Percentiles rank a stretch among this genome's conserved stretches.
These are phyloP conservation scores for Heteropelma amictum DNA, from an alignment of 2,888 invertebrate genomes.

Conservation along the genomic window DNA sequence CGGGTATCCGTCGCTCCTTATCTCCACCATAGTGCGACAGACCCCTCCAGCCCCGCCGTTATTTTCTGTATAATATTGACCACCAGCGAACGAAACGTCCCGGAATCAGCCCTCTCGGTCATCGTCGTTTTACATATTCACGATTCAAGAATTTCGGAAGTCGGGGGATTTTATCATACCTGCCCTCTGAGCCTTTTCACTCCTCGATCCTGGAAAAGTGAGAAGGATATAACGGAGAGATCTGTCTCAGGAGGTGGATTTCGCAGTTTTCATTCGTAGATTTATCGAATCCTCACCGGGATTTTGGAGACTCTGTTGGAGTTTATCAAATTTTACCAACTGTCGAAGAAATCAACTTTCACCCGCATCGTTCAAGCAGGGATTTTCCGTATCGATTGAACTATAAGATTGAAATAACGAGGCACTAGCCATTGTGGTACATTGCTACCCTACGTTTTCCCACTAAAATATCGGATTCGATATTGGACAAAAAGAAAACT, in stretches of 20 bases:
- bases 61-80: neutral
- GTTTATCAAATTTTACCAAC: constrained; percentile 5
- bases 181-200: constrained; percentile 7
- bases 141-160: constrained; percentile 36
- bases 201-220: constrained; percentile 8
- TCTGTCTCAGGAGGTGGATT: constrained; percentile 40
- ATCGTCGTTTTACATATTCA: constrained; percentile 4
- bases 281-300: constrained; percentile 17
- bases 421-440: too few species aligned
- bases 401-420: neutral
- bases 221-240: neutral
- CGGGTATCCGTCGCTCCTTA: constrained; percentile 31
- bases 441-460: too few species aligned
- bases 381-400: constrained; percentile 16
- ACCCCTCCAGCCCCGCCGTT: neutral
- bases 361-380: neutral
- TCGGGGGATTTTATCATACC: constrained; percentile 23
- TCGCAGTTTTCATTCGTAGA: constrained; percentile 21
- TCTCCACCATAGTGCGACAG: constrained; percentile 25
- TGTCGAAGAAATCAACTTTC: constrained; percentile 2
- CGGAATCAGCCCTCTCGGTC: constrained; percentile 19
- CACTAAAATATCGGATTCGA: too few species aligned
- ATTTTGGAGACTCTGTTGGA: too few species aligned
- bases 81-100: neutral
- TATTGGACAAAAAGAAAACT: too few species aligned